Conservation (phyloP, 2,888 invertebrate genomes). For the Tinea trinotella region DNA sequence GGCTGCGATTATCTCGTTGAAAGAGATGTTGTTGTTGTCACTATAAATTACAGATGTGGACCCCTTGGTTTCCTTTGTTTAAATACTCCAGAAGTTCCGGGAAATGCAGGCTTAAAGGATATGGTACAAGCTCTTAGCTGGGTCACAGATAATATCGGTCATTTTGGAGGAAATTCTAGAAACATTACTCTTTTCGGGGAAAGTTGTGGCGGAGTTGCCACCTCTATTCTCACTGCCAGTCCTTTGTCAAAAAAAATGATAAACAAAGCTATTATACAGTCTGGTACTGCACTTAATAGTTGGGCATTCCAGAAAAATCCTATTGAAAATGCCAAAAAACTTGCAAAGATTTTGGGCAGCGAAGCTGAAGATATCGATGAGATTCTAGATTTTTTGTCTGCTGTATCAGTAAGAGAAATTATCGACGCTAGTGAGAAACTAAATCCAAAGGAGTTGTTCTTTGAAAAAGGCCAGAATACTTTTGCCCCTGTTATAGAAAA, state of each 20-base stretch:
- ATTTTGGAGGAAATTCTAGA: slow-evolving; percentile 55
- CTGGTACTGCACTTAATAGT: slow-evolving; percentile 40
- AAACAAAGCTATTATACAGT: slow-evolving; percentile 52
- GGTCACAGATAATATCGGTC: slow-evolving; percentile 54
- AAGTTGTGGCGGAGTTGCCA: slow-evolving; percentile 45
- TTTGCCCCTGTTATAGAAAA: slow-evolving; percentile 49
- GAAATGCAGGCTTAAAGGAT: slow-evolving; percentile 60
- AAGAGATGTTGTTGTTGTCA: slow-evolving; percentile 70
- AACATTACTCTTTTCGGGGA: slow-evolving; percentile 58
- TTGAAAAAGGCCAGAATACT: slow-evolving; percentile 24
- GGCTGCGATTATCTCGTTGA: slow-evolving; percentile 70
- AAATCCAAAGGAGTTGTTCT: slow-evolving; percentile 24
- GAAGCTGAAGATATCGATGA: slow-evolving; percentile 46
- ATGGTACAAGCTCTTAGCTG: slow-evolving; percentile 51
- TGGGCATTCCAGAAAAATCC: slow-evolving; percentile 44
- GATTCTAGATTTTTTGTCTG: slow-evolving; percentile 45
- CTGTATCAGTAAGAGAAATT: slow-evolving; percentile 48
- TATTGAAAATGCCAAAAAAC: slow-evolving; percentile 39
- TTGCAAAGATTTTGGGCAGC: slow-evolving; percentile 45
- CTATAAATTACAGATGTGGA: slow-evolving; percentile 69
- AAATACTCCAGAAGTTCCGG: slow-evolving; percentile 58
- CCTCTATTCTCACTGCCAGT: slow-evolving; percentile 47
- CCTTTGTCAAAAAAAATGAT: slow-evolving; percentile 47
- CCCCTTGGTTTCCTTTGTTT: slow-evolving; percentile 54
- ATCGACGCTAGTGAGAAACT: slow-evolving; percentile 40